Conservation (phyloP, 1,140 invertebrate genomes). For the Elymnias hypermnestra region DNA sequence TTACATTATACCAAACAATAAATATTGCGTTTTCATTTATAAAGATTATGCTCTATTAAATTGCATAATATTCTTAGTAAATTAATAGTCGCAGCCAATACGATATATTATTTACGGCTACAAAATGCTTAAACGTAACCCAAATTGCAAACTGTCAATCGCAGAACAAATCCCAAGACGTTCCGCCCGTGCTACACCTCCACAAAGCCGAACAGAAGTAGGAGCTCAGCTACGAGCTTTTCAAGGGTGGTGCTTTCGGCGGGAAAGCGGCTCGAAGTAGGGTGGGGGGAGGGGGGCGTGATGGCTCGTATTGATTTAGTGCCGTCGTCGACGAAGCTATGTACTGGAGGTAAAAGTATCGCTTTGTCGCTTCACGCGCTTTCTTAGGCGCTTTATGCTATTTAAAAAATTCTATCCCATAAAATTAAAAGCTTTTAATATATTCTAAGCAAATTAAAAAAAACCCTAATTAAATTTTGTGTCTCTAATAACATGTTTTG, state of each 20-base stretch:
- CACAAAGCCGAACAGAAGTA: constrained; percentile 75
- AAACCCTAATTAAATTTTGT: too few relatives aligned
- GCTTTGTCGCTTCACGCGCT: constrained; percentile 69
- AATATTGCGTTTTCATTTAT: too few relatives aligned
- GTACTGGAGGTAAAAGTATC: constrained; percentile 63
- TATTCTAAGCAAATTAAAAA: too few relatives aligned
- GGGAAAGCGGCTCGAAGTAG: constrained; percentile 63
- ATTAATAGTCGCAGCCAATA: too few relatives aligned
- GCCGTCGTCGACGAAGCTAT: constrained; percentile 73
- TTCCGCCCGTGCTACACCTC: constrained; percentile 60
- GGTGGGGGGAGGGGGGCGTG: constrained; percentile 47
- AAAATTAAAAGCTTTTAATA: too few relatives aligned
- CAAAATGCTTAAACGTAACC: constrained; percentile 11
- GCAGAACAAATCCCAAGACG: constrained; percentile 67
- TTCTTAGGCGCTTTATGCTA: constrained; percentile 39
- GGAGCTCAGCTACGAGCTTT: constrained; percentile 74
- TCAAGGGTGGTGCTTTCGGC: constrained; percentile 75
- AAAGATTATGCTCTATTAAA: too few relatives aligned
- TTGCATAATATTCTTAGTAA: too few relatives aligned
- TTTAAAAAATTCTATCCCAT: constrained; percentile 8
- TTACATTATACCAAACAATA: too few relatives aligned
- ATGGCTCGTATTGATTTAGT: constrained; percentile 78
- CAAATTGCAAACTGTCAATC: constrained; percentile 67
- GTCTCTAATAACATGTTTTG: too few relatives aligned
- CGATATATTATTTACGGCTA: too few relatives aligned